Base-by-base conservation (phyloP, 1,140 invertebrate species). In the Pseudomyrmex cubaensis region DNA sequence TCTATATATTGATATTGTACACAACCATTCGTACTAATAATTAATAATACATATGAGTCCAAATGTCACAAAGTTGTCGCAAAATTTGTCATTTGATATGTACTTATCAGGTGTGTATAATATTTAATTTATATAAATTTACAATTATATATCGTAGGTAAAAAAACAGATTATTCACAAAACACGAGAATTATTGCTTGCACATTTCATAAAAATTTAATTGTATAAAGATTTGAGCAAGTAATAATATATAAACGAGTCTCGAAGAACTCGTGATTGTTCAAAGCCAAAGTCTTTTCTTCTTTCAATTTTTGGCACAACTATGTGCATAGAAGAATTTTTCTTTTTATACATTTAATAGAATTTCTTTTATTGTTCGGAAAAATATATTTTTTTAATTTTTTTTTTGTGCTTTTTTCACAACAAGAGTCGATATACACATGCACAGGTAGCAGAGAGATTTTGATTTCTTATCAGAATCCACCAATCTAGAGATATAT, bases 221-320 rank as follows among this genome's bases (percentile, higher is more conserved):
- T 54, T 76, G 57, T 67, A 15, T 64, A 87, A 78, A 50, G 5
- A 87, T 87, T 87, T 87, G 86, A 87, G 85, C 85, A 87, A 87
- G 25, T 87, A 70, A 75, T 66, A 82, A 59, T 76, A 86, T 62
- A 17, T 86, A 20, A 35, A 12, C 48, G 56, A 83, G 17, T 73
- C 5, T 7, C 35, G 35, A 35, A 15, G 17, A 50, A 56, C 54
- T 84, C 74, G 15, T 10, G 17, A 62, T 66, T 75, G 50, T 22
- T 67, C 56, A 57, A 50, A 76, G 46, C 48, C 15, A 54, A 82
- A 70, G 35, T 35, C 57, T 22, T 17, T 78, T 78, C 56, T 62
- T 13, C 50, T 17, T 73, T 76, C 54, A 61, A 50, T 88, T 35
- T 35, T 88, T 88, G 86, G 83, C 87, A 88, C 87, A 75, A 77